A percentile compares a stretch with the other conserved stretches of the same genome.
These are phyloP conservation scores for Strigamia maritima DNA, from an alignment of 2,888 invertebrate genomes.

Conservation along the genomic window DNA sequence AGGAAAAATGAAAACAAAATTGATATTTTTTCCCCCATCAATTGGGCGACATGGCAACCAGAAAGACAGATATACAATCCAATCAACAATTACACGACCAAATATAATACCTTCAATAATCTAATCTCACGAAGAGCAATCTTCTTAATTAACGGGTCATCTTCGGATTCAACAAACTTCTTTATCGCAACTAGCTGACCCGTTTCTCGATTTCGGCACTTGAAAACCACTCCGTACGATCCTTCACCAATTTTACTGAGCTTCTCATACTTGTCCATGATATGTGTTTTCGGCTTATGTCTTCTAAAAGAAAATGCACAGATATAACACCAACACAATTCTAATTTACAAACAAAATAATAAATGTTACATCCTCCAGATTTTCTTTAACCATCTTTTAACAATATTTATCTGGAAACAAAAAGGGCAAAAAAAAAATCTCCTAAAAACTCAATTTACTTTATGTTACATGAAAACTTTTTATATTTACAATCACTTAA, in stretches of 20 bases:
- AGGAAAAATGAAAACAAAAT: slow-evolving; percentile 48
- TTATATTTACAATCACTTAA: too few species aligned
- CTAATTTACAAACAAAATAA: not conserved
- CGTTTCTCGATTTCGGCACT: slow-evolving; percentile 90
- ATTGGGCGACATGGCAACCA: too few species aligned
- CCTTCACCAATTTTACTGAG: slow-evolving; percentile 92
- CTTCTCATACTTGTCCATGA: slow-evolving; percentile 70
- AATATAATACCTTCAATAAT: slow-evolving; percentile 73
- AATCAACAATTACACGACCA: too few species aligned
- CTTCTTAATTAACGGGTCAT: slow-evolving; percentile 92
- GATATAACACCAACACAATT: not conserved
- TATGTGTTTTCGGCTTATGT: slow-evolving; percentile 39
- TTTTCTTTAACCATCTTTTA: not conserved
- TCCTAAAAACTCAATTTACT: not conserved
- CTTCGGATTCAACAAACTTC: slow-evolving; percentile 94
- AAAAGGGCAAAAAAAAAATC: not conserved
- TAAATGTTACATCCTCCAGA: too few species aligned
- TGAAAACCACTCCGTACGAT: slow-evolving; percentile 92
- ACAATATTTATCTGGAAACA: not conserved
- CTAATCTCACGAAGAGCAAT: slow-evolving; percentile 92
- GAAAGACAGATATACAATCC: too few species aligned
- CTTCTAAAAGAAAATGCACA: slow-evolving; percentile 35
- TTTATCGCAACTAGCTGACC: slow-evolving; percentile 94
- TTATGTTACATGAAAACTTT: too few species aligned
- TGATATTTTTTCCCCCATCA: too few species aligned